Evolutionary conservation across 2,797 vertebrate genomes (phyloP), one percentile per base, ranked within the genome.

Genomic region (Adelosebastes latens): DNA sequence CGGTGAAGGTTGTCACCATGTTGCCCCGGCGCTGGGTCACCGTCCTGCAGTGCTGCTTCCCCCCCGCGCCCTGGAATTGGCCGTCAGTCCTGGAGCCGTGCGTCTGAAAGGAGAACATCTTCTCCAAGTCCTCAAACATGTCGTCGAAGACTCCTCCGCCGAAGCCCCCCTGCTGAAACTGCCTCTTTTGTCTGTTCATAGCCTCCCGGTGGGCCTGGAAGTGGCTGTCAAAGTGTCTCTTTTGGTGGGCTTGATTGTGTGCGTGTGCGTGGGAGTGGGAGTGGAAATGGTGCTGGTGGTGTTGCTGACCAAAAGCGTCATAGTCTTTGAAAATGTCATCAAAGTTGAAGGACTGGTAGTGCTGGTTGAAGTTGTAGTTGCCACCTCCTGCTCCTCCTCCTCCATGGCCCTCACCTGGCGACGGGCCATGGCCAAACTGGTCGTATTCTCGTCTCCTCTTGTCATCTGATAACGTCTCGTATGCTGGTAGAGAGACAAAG

Each of bases 1-100:
- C 99, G 0, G 97, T 99, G 77, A 99, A 99, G 0, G 98, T 99
- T 71, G 98, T 98, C 83, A 99, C 98, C 98, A 99, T 99, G 93
- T 99, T 99, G 71, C 98, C 99, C 91, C 96, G 93, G 8, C 98
- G 96, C 87, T 99, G 96, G 3, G 98, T 99, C 93, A 99, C 98
- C 88, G 98, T 99, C 94, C 97, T 97, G 89, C 99, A 99, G 91
- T 99, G 97, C 80, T 95, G 96, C 94, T 98, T 98, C 56, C 93
- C 96, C n/a, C 93, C 96, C 22, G 98, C 94, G 76, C 96, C 93
- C 9, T 97, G 97, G 89, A 99, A 99, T 73, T 94, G 88, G 75
- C 76, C 84, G 18, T 97, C 97, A 87, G 96, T 96, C 92, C 96
- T 94, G 86, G 97, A 90, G 0, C 93, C 90, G 2, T 97, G 96